A percentile compares a stretch with the other conserved stretches of the same genome.
These are phyloP conservation scores for Erpornis zantholeuca DNA, from an alignment of 2,113 vertebrate genomes.

Conservation along the genomic window DNA sequence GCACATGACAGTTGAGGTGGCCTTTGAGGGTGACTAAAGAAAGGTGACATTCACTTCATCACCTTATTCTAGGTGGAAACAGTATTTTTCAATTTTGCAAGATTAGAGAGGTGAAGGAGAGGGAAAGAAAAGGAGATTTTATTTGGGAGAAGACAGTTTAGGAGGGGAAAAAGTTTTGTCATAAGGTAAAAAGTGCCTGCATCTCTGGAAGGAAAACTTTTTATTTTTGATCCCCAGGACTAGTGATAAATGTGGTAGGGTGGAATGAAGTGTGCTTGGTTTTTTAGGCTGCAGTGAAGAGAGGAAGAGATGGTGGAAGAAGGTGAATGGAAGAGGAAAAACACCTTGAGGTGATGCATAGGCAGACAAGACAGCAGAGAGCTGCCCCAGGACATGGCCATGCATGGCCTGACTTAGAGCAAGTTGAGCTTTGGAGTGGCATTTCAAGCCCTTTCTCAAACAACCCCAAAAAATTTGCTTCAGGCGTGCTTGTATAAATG, in stretches of 20 bases:
- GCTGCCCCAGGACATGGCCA: neutral
- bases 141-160: neutral
- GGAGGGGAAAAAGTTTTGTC: neutral
- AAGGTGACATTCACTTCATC: neutral
- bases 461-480: neutral
- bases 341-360: rapidly evolving
- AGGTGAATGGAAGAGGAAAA: neutral
- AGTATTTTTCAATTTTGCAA: neutral
- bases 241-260: neutral
- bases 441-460: neutral
- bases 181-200: neutral
- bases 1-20: neutral
- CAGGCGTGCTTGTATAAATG: neutral
- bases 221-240: neutral
- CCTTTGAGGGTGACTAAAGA: neutral
- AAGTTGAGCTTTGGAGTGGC: neutral
- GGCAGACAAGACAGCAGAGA: neutral
- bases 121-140: neutral
- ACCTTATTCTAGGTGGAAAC: neutral
- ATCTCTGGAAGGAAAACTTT: neutral
- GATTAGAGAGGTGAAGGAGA: neutral
- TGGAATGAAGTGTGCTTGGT: neutral
- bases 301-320: neutral
- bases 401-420: neutral
- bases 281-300: neutral